Evolutionary conservation across 37 sponge, comb jelly and placozoan species (phyloP).

Genomic region (Ephydatia muelleri): DNA sequence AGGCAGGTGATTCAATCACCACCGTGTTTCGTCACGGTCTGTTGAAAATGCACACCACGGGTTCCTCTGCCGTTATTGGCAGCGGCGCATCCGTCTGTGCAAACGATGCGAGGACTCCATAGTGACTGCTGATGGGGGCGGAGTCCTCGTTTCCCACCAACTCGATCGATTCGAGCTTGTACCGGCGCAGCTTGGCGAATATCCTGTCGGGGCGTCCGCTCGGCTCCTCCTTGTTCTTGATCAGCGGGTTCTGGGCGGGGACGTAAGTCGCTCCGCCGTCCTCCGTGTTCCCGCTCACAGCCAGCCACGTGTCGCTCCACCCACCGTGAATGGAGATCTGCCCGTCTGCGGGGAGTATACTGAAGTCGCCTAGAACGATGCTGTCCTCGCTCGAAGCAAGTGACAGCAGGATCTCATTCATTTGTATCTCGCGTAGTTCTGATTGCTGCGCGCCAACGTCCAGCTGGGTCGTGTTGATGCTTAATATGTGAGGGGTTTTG

Average conservation of each 20-base stretch:
- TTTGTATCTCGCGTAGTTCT: constrained; percentile 52
- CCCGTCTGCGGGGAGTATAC: constrained; percentile 56
- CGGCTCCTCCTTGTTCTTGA: constrained; percentile 32
- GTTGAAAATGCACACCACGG: constrained; percentile 37
- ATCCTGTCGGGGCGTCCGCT: constrained; percentile 65
- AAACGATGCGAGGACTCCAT: constrained; percentile 49
- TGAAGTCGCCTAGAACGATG: constrained; percentile 59
- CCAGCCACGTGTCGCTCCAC: constrained; percentile 77
- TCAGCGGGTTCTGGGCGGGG: constrained; percentile 60
- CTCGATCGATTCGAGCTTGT: constrained; percentile 66
- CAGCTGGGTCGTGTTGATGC: constrained; percentile 47
- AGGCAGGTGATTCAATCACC: too few species aligned
- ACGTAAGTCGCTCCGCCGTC: constrained; percentile 50
- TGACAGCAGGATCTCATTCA: constrained; percentile 53
- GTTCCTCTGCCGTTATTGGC: constrained; percentile 2
- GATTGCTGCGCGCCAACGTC: constrained; percentile 31
- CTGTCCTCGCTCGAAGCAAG: constrained; percentile 42
- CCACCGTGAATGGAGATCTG: constrained; percentile 36
- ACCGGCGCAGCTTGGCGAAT: constrained; percentile 45
- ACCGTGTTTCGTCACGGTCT: not conserved
- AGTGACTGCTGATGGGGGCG: constrained; percentile 57
- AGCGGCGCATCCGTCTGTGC: constrained; percentile 21
- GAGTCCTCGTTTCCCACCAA: constrained; percentile 45
- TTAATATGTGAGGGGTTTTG: constrained; percentile 49
- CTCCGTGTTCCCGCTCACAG: constrained; percentile 19